phyloP scores from a whole-genome alignment of 2,113 vertebrate species.

The Nannobrachium achirus region DNA sequence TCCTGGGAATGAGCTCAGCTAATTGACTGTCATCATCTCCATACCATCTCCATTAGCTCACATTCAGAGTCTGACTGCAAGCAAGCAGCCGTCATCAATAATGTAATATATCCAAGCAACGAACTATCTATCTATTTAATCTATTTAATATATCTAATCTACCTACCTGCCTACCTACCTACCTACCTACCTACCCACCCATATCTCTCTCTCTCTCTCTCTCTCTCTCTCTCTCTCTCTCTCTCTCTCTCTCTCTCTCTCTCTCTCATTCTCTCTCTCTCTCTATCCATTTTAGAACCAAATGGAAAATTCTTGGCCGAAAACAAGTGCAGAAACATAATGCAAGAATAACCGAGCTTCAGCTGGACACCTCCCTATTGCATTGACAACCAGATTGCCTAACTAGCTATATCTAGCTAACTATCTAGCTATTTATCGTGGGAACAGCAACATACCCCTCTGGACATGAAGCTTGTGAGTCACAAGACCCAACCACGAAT shows the following conservation, averaged over 20 bases:
- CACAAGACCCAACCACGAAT: no score
- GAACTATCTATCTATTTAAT: background rate
- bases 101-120: background rate
- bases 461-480: no score
- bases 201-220: conserved; percentile 22
- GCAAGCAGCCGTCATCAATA: background rate
- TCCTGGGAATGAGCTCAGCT: background rate
- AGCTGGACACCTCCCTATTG: no score
- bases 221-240: no score
- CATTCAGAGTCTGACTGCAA: background rate
- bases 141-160: background rate
- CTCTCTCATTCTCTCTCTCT: conserved; percentile 18
- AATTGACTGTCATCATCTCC: background rate
- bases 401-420: no score
- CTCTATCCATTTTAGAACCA: background rate
- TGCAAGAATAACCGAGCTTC: no score
- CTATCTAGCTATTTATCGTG: no score
- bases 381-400: no score
- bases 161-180: background rate
- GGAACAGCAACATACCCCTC: no score
- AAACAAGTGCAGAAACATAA: no score
- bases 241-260: no score
- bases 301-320: no score
- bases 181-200: background rate
- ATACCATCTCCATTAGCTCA: background rate